These are phyloP conservation scores for Carettochelys insculpta DNA, from an alignment of 2,113 vertebrate species.

Conservation along the genomic window DNA sequence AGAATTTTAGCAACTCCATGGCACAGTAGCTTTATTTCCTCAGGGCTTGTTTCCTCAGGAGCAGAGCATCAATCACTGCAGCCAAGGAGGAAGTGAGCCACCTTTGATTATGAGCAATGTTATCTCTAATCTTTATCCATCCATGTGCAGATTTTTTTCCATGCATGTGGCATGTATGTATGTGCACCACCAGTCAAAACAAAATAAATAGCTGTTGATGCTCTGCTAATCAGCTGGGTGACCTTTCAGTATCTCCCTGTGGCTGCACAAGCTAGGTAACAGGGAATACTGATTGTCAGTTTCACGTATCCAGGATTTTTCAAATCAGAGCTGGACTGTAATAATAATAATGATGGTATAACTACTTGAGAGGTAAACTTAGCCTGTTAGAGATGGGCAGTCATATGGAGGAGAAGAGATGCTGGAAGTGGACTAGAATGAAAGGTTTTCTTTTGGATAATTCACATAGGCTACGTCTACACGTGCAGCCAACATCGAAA, in stretches of 20 bases:
- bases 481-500: too few relatives aligned
- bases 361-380: not conserved
- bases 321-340: not conserved
- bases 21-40: not conserved
- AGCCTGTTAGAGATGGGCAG: not conserved
- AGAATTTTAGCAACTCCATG: not conserved
- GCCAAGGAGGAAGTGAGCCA: not conserved
- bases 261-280: too few relatives aligned
- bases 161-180: too few relatives aligned
- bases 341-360: not conserved
- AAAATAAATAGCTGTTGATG: too few relatives aligned
- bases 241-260: too few relatives aligned
- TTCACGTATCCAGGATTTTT: not conserved
- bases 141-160: too few relatives aligned
- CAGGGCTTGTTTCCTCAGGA: not conserved
- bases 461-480: too few relatives aligned
- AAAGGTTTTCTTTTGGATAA: not conserved
- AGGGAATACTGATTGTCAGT: too few relatives aligned
- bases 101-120: not conserved
- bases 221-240: too few relatives aligned
- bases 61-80: not conserved
- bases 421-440: not conserved
- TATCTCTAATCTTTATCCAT: too few relatives aligned
- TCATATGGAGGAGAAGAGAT: not conserved
- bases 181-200: too few relatives aligned